Percentiles rank a stretch among this genome's conserved stretches.
Conservation (phyloP, 2,888 invertebrate genomes). For the Lordiphosa fenestrarum region DNA sequence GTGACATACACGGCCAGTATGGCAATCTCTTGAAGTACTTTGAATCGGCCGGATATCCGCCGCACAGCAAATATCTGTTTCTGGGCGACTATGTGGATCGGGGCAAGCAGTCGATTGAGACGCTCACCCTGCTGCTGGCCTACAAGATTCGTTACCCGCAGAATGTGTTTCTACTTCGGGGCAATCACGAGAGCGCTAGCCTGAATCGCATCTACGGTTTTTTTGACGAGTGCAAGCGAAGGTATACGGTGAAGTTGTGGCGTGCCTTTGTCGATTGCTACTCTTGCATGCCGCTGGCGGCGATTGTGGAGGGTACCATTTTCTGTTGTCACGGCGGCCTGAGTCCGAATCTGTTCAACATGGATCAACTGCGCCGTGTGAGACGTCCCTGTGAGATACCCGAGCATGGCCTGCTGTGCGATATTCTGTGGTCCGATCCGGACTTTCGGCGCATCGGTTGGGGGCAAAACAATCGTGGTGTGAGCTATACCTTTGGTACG, state of each 20-base stretch:
- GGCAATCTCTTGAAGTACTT: conserved; percentile 96
- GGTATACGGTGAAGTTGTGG: conserved; percentile 98
- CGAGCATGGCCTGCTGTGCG: conserved; percentile 96
- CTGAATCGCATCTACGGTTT: conserved; percentile 98
- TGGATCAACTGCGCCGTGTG: conserved; percentile 98
- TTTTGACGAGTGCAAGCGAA: conserved; percentile 96
- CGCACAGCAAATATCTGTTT: conserved; percentile 97
- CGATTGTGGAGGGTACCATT: conserved; percentile 88
- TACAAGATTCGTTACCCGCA: conserved; percentile 99
- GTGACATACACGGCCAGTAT: conserved; percentile 99
- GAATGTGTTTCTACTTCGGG: conserved; percentile 95
- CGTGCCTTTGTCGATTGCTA: conserved; percentile 99
- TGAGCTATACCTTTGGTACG: conserved; percentile 98
- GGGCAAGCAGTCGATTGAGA: conserved; percentile 97
- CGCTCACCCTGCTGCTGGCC: conserved; percentile 95
- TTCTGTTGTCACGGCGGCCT: conserved; percentile 90
- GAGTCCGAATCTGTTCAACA: conserved; percentile 93
- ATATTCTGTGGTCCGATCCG: conserved; percentile 97
- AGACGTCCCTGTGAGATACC: conserved; percentile 98
- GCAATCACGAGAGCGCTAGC: conserved; percentile 98
- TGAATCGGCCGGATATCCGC: conserved; percentile 98
- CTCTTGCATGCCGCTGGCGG: conserved; percentile 95
- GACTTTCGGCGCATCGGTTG: conserved; percentile 97
- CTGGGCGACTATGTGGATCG: conserved; percentile 86
- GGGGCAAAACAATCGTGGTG: conserved; percentile 99